Evolutionary conservation across 1,140 invertebrate genomes (phyloP), one percentile per base, ranked within the genome.

Genomic region (Drosophila simulans): DNA sequence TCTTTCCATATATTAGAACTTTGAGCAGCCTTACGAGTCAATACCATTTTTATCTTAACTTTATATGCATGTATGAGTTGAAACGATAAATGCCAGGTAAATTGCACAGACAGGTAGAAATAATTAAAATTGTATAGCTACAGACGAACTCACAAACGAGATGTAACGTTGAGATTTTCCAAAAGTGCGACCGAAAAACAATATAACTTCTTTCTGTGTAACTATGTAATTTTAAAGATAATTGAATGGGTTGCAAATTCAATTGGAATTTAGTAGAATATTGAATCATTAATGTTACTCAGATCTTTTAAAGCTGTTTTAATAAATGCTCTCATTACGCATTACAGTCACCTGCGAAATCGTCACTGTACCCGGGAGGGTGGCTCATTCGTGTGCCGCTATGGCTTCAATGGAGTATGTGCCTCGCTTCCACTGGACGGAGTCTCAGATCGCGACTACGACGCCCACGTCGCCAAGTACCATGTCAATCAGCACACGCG

Each of bases 391-490:
- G 95, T 98, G 10, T 98, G 97, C 91, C 95, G 95, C 79, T 98
- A 98, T 94, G 97, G 97, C 25, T 95, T 96, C 83, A 98, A 98
- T 93, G 95, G 94, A 15, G 96, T 98, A 10, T 98, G 97, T 91
- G 95, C 95, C 31, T 96, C 96, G 52, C 92, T 98, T 63, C 97
- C 97, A 3, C 93, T 98, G 86, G 97, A 98, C 93, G 97, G 97
- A 72, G 96, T 98, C 55, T 96, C 95, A 76, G 97, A 97, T 93
- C 94, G 95, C 48, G 97, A 98, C 92, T 98, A 98, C 92, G 95
- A 98, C 93, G 95, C 95, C 70, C 97, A 98, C 91, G 95, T 98
- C 46, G 94, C 94, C 53, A 95, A 96, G 86, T 96, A 97, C 92
- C 97, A 97, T 90, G 94, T 95, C 11, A 95, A 94, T 91, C 93